A percentile compares a stretch with the other conserved stretches of the same genome.
phyloP scores from a whole-genome alignment of 37 sponge, comb jelly and placozoan genomes.

The Chondrosia reniformis region DNA sequence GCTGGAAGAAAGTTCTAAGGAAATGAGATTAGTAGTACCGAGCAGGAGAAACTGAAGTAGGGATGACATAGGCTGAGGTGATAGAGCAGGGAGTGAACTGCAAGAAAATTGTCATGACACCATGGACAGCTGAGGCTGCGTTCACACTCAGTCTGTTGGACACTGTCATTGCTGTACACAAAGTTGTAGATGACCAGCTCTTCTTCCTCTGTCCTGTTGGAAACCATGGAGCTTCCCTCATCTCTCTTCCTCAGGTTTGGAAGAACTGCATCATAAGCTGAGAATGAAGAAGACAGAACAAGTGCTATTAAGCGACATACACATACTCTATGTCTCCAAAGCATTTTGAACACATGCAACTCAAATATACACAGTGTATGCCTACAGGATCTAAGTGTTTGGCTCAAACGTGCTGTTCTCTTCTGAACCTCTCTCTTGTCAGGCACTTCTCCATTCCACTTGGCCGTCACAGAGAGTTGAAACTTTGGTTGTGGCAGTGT shows the following conservation, averaged over 20 bases:
- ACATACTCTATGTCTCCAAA: neutral
- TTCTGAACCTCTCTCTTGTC: too few relatives aligned
- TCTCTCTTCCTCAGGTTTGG: neutral
- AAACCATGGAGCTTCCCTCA: neutral
- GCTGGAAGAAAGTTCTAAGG: neutral
- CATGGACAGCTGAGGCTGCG: slow-evolving; percentile 70
- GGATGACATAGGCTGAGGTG: slow-evolving; percentile 85
- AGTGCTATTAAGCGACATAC: neutral
- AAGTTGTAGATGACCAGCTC: slow-evolving; percentile 71
- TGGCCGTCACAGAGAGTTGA: too few relatives aligned
- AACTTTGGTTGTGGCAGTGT: too few relatives aligned
- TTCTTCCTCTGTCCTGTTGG: neutral
- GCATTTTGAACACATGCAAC: too few relatives aligned
- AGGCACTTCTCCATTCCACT: too few relatives aligned
- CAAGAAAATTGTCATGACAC: slow-evolving; percentile 61
- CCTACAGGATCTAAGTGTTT: too few relatives aligned
- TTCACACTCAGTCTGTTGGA: slow-evolving; percentile 79
- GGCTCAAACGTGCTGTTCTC: too few relatives aligned
- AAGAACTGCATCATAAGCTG: slow-evolving; percentile 1
- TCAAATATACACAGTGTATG: neutral
- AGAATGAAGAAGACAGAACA: neutral
- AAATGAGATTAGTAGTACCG: slow-evolving; percentile 24
- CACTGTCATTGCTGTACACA: slow-evolving; percentile 62
- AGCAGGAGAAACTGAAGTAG: slow-evolving; percentile 69
- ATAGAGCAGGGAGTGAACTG: slow-evolving; percentile 58